These are phyloP conservation scores for Phrixothrix hirtus DNA, from an alignment of 2,888 invertebrate genomes.

Conservation along the genomic window DNA sequence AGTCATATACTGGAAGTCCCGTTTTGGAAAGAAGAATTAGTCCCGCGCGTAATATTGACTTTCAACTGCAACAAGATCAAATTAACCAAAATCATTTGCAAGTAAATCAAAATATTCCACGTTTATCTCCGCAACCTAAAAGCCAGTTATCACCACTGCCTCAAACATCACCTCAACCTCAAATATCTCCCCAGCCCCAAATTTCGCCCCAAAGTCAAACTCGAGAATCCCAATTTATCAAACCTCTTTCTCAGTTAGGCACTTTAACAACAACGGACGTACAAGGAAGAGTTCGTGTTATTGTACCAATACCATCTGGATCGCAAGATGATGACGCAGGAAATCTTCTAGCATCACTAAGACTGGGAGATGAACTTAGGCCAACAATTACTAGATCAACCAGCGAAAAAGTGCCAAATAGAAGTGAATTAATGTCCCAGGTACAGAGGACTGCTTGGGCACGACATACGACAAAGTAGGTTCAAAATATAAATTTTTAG, in stretches of 20 bases:
- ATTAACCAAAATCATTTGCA: constrained; percentile 27
- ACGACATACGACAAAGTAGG: constrained; percentile 82
- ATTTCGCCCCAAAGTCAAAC: constrained; percentile 4
- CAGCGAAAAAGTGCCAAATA: constrained; percentile 83
- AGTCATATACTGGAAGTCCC: constrained; percentile 47
- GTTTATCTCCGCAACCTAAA: constrained; percentile 41
- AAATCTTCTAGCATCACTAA: constrained; percentile 56
- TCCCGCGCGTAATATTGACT: constrained; percentile 46
- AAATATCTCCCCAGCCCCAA: constrained; percentile 9
- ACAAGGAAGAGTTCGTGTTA: constrained; percentile 65
- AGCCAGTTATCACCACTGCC: not conserved
- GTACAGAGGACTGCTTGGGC: constrained; percentile 83
- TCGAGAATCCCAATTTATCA: constrained; percentile 62
- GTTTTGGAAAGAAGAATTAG: constrained; percentile 42
- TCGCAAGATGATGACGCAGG: constrained; percentile 51
- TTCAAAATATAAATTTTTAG: constrained; percentile 20
- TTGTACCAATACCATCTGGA: constrained; percentile 61
- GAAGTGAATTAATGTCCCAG: constrained; percentile 83
- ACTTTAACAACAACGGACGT: constrained; percentile 65
- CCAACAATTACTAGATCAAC: constrained; percentile 74
- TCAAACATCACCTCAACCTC: constrained; percentile 4
- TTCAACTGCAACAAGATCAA: constrained; percentile 39
- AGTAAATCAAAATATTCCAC: constrained; percentile 40
- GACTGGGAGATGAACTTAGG: constrained; percentile 61
- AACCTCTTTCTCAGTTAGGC: constrained; percentile 68